Base-by-base conservation (phyloP, 2,797 vertebrate genomes). In the Toxotes lorentzi region DNA sequence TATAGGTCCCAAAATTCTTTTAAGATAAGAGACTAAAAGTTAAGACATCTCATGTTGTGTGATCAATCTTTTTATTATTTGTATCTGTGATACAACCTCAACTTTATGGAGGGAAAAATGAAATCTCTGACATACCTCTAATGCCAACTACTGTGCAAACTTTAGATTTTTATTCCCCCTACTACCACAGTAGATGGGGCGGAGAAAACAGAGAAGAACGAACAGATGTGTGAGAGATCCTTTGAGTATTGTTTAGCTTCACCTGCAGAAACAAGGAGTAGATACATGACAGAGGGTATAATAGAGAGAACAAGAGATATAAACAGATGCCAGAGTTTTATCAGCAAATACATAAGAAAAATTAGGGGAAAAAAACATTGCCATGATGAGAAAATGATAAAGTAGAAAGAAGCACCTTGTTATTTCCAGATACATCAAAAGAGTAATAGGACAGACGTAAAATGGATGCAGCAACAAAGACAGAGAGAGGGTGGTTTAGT, bases 341-440 rank as follows among this genome's bases (percentile, higher is more conserved):
- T 69, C 70, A 59, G 27, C 30, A 62, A 61, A 67, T 67, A 53
- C 40, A n/a, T 34, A 54, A 32, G 62, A 68, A 54, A 57, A 69
- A 67, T 21, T 10, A 50, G n/a, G n/a, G 2, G 13, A 53, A 51
- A 62, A 59, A 79, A 54, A 57, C 30, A 58, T 23, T 7, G 58
- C 16, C 23, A n/a, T 43, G 61, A 74, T 73, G 61, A 65, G 63
- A 79, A 86, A 73, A 67, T 61, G 64, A 68, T 19, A 23, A 47
- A 73, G 21, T 21, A 41, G 30, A 65, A 65, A 43, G 24, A 34
- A 35, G 51, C 35, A 13, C 32, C 41, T 64, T 61, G 41, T 75
- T 74, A 68, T 66, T 70, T 74, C 21, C 38, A 58, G 72, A 64
- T 66, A 13, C 21, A 47, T 58, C 30, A 27, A 62, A 65, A 67